Conservation (phyloP, 2,113 vertebrate species). For the Oryzias melastigma region DNA sequence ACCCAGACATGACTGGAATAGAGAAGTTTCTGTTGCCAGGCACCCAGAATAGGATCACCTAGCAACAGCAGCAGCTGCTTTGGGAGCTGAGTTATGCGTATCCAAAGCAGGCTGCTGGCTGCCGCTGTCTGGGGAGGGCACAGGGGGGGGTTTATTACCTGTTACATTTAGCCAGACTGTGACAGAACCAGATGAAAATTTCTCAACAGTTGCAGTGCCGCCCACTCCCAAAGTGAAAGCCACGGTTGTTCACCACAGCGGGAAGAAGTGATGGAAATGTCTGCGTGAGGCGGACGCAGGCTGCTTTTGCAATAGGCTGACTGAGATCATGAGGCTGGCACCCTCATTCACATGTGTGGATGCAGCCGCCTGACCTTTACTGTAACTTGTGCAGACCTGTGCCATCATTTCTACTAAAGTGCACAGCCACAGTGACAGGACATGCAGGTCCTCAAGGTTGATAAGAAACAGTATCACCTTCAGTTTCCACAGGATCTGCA, state of each 20-base stretch:
- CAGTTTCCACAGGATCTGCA: slow-evolving; percentile 15
- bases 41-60: slow-evolving; percentile 74
- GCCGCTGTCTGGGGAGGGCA: slow-evolving; percentile 35
- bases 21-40: slow-evolving; percentile 79
- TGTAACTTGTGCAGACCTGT: slow-evolving; percentile 14
- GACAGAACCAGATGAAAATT: slow-evolving; percentile 12
- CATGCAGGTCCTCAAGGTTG: slow-evolving; percentile 13
- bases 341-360: slow-evolving; percentile 40
- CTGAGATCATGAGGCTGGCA: slow-evolving; percentile 42
- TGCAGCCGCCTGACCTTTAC: slow-evolving; percentile 60
- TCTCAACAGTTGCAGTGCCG: not conserved
- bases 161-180: slow-evolving; percentile 9
- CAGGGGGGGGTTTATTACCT: slow-evolving; percentile 37
- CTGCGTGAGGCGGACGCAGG: slow-evolving; percentile 7
- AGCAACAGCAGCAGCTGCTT: slow-evolving; percentile 71
- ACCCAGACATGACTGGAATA: slow-evolving; percentile 70
- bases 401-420: slow-evolving; percentile 14
- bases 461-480: slow-evolving; percentile 21
- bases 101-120: slow-evolving; percentile 21
- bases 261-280: slow-evolving; percentile 18
- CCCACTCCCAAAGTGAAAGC: slow-evolving; percentile 10
- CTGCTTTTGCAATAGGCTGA: slow-evolving; percentile 51
- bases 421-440: not conserved
- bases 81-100: slow-evolving; percentile 46
- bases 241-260: slow-evolving; percentile 1